Conservation (phyloP, 2,888 invertebrate species). For the Trachelus stipa region DNA sequence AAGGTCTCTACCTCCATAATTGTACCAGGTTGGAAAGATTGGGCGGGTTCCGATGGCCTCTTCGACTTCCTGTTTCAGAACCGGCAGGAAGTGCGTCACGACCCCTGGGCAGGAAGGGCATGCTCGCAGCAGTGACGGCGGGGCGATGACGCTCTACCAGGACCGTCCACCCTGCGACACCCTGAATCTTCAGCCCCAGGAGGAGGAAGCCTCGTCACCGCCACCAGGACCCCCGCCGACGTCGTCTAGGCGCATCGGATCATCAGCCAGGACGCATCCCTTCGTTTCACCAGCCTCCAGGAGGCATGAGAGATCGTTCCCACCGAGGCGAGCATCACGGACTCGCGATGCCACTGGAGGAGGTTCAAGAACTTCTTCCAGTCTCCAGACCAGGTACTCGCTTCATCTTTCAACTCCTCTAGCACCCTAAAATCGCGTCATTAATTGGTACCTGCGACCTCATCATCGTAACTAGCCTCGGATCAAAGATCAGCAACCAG, state of each 20-base stretch:
- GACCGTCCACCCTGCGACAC: conserved; percentile 33
- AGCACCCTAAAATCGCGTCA: background rate
- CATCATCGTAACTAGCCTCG: background rate
- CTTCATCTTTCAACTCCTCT: background rate
- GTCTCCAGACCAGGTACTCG: conserved; percentile 54
- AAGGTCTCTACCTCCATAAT: background rate
- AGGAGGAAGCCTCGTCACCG: background rate
- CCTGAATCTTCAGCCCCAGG: background rate
- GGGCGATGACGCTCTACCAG: conserved; percentile 64
- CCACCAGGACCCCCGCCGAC: background rate
- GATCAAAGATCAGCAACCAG: no score
- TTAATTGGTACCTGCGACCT: background rate
- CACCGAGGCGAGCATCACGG: conserved; percentile 55
- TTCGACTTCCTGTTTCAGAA: background rate
- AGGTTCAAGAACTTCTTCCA: conserved; percentile 59
- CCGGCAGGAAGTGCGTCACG: background rate
- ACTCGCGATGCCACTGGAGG: conserved; percentile 61
- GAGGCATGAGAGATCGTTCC: conserved; percentile 60
- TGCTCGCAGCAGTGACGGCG: conserved; percentile 61
- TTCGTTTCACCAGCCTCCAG: conserved; percentile 31
- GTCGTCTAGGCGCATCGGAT: background rate
- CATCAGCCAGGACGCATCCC: background rate
- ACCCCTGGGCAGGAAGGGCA: conserved; percentile 20
- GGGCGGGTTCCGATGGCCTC: background rate
- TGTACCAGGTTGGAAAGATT: background rate